These are phyloP conservation scores for Chelon auratus DNA, from an alignment of 2,797 vertebrate genomes.

Conservation along the genomic window DNA sequence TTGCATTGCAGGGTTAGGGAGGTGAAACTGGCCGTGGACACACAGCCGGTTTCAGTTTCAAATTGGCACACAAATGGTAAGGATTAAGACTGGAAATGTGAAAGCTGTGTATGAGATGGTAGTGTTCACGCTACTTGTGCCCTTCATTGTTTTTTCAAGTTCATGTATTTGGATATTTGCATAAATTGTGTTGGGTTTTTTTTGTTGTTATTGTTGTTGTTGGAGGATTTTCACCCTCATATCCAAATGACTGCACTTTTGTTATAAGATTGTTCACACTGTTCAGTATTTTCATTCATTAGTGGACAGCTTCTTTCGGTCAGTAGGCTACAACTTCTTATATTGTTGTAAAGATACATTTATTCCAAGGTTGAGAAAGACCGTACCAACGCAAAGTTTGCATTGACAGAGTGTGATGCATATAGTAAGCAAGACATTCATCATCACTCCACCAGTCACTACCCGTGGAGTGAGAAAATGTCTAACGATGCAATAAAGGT, in stretches of 20 bases:
- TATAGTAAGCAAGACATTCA: slow-evolving; percentile 38
- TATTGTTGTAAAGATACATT: slow-evolving; percentile 24
- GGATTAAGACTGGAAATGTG: slow-evolving; percentile 44
- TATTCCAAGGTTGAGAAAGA: slow-evolving; percentile 37
- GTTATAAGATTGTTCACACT: not conserved
- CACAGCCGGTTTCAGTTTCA: slow-evolving; percentile 61
- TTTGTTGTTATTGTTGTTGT: not conserved
- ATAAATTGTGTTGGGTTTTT: not conserved
- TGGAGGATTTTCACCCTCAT: not conserved
- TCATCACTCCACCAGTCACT: slow-evolving; percentile 39
- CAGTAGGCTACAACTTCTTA: not conserved
- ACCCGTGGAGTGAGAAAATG: slow-evolving; percentile 13
- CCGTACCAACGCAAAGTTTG: slow-evolving; percentile 51
- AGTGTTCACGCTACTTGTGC: not conserved
- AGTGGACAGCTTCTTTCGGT: slow-evolving; percentile 15
- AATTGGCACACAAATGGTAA: slow-evolving; percentile 51
- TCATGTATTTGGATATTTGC: not conserved
- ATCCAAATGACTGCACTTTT: not conserved
- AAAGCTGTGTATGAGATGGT: slow-evolving; percentile 8
- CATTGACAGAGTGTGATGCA: slow-evolving; percentile 17
- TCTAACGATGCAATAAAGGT: slow-evolving; percentile 46
- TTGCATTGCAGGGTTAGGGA: slow-evolving; percentile 47
- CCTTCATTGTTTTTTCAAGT: not conserved
- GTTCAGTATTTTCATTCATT: slow-evolving; percentile 14
- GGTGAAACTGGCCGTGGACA: slow-evolving; percentile 61